Evolutionary conservation across 2,888 invertebrate genomes (phyloP).

Genomic region (Aphidoletes aphidimyza): DNA sequence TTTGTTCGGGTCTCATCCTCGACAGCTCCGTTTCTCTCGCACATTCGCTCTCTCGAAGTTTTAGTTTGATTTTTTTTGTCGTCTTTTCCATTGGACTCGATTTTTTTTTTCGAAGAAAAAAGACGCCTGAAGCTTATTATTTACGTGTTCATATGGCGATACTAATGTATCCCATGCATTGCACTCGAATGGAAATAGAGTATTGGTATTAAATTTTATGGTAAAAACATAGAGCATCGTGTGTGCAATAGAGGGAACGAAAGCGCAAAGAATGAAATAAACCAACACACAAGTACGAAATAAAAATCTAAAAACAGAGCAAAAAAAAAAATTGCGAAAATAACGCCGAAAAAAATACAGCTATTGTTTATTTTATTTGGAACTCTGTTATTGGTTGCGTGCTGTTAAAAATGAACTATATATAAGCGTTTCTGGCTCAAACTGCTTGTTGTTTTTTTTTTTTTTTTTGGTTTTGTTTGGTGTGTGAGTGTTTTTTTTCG

Average conservation of each 20-base stretch:
- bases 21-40: background rate
- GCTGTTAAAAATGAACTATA: slow-evolving; percentile 45
- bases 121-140: slow-evolving; percentile 34
- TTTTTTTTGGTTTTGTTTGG: background rate
- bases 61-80: background rate
- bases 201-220: slow-evolving; percentile 37
- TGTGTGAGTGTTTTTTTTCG: background rate
- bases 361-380: slow-evolving; percentile 46
- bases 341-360: slow-evolving; percentile 37
- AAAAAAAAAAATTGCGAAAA: slow-evolving; percentile 1
- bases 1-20: background rate
- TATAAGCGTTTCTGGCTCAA: slow-evolving; percentile 40
- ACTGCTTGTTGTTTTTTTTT: background rate
- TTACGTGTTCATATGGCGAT: slow-evolving; percentile 47
- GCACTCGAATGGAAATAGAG: background rate
- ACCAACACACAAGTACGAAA: background rate
- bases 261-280: background rate
- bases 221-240: background rate
- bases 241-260: no score
- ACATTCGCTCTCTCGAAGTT: background rate
- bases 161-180: slow-evolving; percentile 36
- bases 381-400: slow-evolving; percentile 51
- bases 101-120: slow-evolving; percentile 26
- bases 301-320: background rate
- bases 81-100: background rate